Evolutionary conservation across 2,888 invertebrate species (phyloP).

Genomic region (Hydroisotoma schaefferi): DNA sequence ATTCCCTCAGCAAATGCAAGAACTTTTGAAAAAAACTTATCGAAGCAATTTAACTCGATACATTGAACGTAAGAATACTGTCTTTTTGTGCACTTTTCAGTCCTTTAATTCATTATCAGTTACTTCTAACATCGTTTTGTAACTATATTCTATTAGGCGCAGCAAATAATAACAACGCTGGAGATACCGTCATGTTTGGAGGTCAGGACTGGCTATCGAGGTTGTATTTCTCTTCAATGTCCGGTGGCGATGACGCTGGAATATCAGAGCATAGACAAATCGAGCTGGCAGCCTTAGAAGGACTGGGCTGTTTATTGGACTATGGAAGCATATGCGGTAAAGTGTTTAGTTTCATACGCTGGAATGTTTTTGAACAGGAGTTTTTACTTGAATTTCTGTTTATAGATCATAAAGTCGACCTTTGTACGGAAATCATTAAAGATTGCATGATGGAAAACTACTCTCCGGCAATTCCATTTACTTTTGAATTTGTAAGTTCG

Average conservation of each 20-base stretch:
- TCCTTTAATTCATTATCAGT: too few relatives aligned
- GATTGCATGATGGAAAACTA: slow-evolving; percentile 25
- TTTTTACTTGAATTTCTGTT: slow-evolving; percentile 8
- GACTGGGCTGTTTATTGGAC: slow-evolving; percentile 32
- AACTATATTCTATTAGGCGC: slow-evolving; percentile 7
- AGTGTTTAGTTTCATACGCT: not conserved
- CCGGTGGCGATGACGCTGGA: not conserved
- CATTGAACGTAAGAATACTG: slow-evolving; percentile 17
- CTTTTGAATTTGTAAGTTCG: slow-evolving; percentile 37
- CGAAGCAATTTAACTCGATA: slow-evolving; percentile 26
- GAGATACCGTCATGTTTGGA: slow-evolving; percentile 8
- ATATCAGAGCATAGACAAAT: slow-evolving; percentile 9
- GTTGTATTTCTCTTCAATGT: not conserved
- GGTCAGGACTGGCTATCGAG: not conserved
- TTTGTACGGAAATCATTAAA: slow-evolving; percentile 24
- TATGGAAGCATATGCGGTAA: slow-evolving; percentile 34
- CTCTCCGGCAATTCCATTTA: slow-evolving; percentile 23
- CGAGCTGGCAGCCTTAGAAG: slow-evolving; percentile 26
- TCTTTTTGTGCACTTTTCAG: too few relatives aligned
- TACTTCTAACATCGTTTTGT: too few relatives aligned
- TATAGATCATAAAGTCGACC: slow-evolving; percentile 24
- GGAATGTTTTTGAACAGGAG: not conserved
- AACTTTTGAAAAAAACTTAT: slow-evolving; percentile 26
- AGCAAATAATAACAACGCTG: not conserved
- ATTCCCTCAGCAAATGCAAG: slow-evolving; percentile 23